Evolutionary conservation across 2,113 vertebrate genomes (phyloP).

Genomic region (Sebastes fasciatus): DNA sequence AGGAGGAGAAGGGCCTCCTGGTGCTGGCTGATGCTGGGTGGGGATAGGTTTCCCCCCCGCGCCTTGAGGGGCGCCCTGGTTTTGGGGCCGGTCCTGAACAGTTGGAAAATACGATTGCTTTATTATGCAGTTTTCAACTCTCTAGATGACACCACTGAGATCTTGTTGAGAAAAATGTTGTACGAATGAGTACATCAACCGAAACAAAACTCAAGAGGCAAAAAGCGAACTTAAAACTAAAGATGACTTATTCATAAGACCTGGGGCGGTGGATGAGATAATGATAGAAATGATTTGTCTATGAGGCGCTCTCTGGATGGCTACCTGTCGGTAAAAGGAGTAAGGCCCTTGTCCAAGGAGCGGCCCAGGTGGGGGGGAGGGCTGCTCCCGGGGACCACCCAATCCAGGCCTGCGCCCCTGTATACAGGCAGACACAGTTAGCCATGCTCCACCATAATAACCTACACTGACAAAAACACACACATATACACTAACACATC

Average conservation of each 20-base stretch:
- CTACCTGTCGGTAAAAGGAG: conserved; percentile 86
- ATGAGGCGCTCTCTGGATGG: conserved; percentile 68
- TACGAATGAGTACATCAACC: conserved; percentile 42
- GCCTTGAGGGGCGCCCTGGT: conserved; percentile 61
- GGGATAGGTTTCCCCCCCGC: conserved; percentile 65
- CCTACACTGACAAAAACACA: conserved; percentile 55
- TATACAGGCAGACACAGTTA: conserved; percentile 80
- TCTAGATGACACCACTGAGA: background rate
- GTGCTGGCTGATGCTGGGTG: conserved; percentile 61
- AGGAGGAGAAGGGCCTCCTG: conserved; percentile 69
- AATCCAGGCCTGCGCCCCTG: conserved; percentile 83
- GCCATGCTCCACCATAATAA: conserved; percentile 60
- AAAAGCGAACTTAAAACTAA: conserved; percentile 51
- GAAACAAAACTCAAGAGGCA: conserved; percentile 30
- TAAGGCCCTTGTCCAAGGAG: conserved; percentile 83
- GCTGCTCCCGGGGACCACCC: conserved; percentile 82
- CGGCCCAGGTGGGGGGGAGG: conserved; percentile 82
- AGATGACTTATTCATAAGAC: conserved; percentile 39
- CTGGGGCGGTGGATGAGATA: conserved; percentile 46
- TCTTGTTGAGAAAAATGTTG: conserved; percentile 13
- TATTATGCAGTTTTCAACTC: conserved; percentile 1
- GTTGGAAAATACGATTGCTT: background rate
- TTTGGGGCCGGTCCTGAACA: conserved; percentile 76
- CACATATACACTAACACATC: conserved; percentile 19
- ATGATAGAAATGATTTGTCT: conserved; percentile 65